Conservation (phyloP, 1,140 invertebrate species). For the Papilio polyxenes region DNA sequence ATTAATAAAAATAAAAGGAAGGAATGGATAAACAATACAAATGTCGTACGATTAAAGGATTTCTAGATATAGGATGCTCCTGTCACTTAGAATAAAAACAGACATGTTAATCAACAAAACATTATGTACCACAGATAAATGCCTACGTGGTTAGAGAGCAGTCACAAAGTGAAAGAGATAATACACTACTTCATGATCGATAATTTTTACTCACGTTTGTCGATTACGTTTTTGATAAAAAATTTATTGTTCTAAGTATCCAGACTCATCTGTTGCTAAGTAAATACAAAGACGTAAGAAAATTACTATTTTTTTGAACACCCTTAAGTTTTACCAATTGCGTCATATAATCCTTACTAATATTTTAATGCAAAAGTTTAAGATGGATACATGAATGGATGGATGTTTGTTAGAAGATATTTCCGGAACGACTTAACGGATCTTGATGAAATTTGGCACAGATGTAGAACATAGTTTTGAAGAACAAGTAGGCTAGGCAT, state of each 20-base stretch:
- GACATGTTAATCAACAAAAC: not conserved
- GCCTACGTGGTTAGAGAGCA: not conserved
- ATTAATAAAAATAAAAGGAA: too few relatives aligned
- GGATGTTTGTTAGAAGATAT: too few relatives aligned
- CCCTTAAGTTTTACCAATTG: too few relatives aligned
- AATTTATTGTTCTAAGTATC: not conserved
- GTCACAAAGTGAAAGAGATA: not conserved
- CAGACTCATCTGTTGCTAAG: not conserved
- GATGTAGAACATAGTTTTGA: too few relatives aligned
- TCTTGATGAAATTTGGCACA: too few relatives aligned
- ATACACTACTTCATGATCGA: not conserved
- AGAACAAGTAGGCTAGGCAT: too few relatives aligned
- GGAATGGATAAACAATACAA: not conserved
- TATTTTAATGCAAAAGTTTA: too few relatives aligned
- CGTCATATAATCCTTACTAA: too few relatives aligned
- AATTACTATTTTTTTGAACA: too few relatives aligned
- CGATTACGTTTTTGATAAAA: not conserved
- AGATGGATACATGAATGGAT: too few relatives aligned
- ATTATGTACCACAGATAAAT: not conserved
- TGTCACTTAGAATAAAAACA: not conserved
- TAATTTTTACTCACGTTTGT: not conserved
- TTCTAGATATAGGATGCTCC: not conserved
- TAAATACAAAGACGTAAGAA: not conserved
- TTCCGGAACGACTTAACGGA: too few relatives aligned
- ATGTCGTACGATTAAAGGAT: not conserved